Conservation (phyloP, 2,888 invertebrate genomes). For the Lepeophtheirus nordmannii region DNA sequence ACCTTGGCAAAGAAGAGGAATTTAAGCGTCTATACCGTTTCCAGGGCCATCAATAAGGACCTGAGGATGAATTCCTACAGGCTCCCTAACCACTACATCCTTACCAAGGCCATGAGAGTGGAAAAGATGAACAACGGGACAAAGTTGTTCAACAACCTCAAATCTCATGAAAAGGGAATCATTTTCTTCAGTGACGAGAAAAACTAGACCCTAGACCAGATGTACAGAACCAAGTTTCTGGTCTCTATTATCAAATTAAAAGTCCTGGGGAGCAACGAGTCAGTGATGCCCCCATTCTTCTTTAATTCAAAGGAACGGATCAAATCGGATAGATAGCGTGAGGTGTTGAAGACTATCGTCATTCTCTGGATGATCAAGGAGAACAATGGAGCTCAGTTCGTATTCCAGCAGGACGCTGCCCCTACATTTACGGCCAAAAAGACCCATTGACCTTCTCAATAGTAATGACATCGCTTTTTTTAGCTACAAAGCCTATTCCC, state of each 20-base stretch:
- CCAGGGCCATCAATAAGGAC: background rate
- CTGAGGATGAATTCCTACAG: background rate
- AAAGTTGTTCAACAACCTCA: background rate
- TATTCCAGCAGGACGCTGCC: background rate
- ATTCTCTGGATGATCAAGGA: background rate
- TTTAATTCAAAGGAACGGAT: background rate
- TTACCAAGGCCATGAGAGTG: background rate
- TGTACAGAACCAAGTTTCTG: background rate
- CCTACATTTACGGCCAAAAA: no score
- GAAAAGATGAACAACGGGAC: background rate
- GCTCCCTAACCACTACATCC: background rate
- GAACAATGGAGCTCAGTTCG: background rate
- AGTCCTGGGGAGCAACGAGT: background rate
- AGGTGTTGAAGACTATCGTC: background rate
- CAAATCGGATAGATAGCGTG: background rate
- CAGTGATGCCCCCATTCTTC: constrained; percentile 1
- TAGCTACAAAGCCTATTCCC: no score
- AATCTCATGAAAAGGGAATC: background rate
- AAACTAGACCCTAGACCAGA: background rate
- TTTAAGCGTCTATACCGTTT: background rate
- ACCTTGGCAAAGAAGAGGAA: background rate
- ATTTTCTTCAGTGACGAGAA: background rate
- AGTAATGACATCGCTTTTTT: no score
- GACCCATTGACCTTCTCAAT: no score
- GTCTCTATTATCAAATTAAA: background rate